Percentiles rank a stretch among this genome's conserved stretches.
These are phyloP conservation scores for Tetrax tetrax DNA, from an alignment of 2,113 vertebrate genomes.

Conservation along the genomic window DNA sequence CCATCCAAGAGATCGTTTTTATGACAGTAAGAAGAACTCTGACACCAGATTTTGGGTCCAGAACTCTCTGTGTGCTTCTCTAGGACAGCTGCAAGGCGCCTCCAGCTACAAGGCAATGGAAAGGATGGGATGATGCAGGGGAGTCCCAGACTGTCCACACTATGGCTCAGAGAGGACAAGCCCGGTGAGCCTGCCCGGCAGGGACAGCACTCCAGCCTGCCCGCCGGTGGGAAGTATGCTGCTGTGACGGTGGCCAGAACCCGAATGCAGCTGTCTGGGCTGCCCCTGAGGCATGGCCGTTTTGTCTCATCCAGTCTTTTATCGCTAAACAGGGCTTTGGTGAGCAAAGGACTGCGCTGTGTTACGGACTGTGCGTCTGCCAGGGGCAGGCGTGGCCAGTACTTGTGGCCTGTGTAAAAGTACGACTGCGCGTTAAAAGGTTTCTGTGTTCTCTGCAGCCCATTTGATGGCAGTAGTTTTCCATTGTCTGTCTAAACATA, in stretches of 20 bases:
- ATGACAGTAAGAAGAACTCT: background rate
- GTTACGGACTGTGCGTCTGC: background rate
- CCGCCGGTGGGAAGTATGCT: no score
- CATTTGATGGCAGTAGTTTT: constrained; percentile 13
- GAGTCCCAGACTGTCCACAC: background rate
- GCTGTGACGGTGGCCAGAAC: background rate
- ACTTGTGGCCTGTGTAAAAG: background rate
- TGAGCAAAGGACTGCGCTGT: background rate
- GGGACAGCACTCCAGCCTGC: background rate
- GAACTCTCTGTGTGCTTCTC: background rate
- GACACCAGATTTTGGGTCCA: background rate
- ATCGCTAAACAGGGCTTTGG: background rate
- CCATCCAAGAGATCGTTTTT: background rate
- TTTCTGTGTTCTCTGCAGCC: background rate
- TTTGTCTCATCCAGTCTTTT: background rate
- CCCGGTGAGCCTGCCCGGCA: background rate
- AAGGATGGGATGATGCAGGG: background rate
- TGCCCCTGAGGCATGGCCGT: background rate
- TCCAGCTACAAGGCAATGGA: background rate
- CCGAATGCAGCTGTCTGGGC: background rate
- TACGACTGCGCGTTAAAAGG: background rate
- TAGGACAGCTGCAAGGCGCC: background rate
- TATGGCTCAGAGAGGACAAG: background rate
- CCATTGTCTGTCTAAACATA: constrained; percentile 51
- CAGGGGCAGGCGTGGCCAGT: background rate